Evolutionary conservation across 2,888 invertebrate genomes (phyloP), one percentile per base, ranked within the genome.

Genomic region (Eucera pruinosa): DNA sequence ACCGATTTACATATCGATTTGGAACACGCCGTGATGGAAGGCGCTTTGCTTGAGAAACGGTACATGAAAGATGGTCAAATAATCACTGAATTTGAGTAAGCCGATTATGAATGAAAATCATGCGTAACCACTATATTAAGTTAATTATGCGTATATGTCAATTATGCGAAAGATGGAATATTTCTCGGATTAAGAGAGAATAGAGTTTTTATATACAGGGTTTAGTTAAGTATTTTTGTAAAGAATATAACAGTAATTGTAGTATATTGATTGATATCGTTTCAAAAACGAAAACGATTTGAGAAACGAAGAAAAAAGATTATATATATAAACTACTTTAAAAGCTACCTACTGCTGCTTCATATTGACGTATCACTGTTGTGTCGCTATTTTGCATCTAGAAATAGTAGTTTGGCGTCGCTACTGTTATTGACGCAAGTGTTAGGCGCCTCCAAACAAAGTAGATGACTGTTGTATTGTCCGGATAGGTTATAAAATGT

Each of bases 1-100:
- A 61, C 64, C 69, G 72, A 79, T 79, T 78, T 79, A 61, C 79
- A 78, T 79, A 79, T 79, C 79, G 79, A 79, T 79, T 79, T 78
- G 52, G 33, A 55, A 43, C 48, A 50, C 43, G 61, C 68, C 65
- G 78, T 65, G 78, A 65, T 79, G 55, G 67, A 72, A 79, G 78
- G 60, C 58, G 60, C 58, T 54, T n/a, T 7, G 68, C 68, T 77
- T 52, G 64, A 20, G 64, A 58, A 48, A 76, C 75, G 75, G 66
- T 20, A 6, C 36, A 41, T n/a, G 13, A 50, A 68, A 25, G 20
- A 27, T 23, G 36, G 13, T 15, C 27, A 9, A 45, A 15, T 9
- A 15, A 7, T 36, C 27, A 61, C 72, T 61, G 25, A 11, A 61
- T 41, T 45, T n/a, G 47, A 58, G 39, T 20, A 33, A 55, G 33